Percentiles rank a stretch among this genome's conserved stretches.
phyloP scores from a whole-genome alignment of 2,888 invertebrate genomes.

The Griposia aprilina region DNA sequence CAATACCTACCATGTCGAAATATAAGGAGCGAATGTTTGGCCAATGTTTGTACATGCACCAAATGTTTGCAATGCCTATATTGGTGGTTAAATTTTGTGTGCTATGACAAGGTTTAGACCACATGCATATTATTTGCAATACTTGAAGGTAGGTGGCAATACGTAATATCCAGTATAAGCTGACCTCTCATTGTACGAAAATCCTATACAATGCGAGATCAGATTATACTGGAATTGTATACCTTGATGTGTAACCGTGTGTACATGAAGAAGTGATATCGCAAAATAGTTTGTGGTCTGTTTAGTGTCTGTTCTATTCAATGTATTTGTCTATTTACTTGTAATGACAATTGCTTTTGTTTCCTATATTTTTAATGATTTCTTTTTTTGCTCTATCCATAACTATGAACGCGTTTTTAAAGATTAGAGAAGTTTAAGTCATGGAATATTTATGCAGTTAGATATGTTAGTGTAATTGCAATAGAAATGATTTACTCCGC shows the following conservation, averaged over 20 bases:
- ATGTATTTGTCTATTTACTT: background rate
- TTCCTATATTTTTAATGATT: background rate
- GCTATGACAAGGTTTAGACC: constrained; percentile 9
- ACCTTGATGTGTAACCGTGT: too few relatives aligned
- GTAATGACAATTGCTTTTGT: background rate
- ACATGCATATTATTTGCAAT: constrained; percentile 1
- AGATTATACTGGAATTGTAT: too few relatives aligned
- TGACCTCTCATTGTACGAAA: too few relatives aligned
- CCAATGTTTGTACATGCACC: constrained; percentile 44
- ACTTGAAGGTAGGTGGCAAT: background rate
- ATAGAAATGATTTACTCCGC: background rate
- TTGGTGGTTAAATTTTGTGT: constrained; percentile 25
- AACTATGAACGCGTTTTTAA: too few relatives aligned
- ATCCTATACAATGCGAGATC: too few relatives aligned
- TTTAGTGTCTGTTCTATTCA: background rate
- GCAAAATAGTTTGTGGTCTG: background rate
- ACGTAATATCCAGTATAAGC: too few relatives aligned
- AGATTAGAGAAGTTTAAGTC: too few relatives aligned
- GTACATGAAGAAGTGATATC: background rate
- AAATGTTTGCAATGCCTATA: constrained; percentile 44
- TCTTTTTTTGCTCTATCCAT: background rate
- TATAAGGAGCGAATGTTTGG: constrained; percentile 20
- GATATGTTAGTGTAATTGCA: too few relatives aligned
- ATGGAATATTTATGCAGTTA: too few relatives aligned
- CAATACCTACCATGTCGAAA: constrained; percentile 25